phyloP scores from a whole-genome alignment of 1,140 invertebrate species.

The Cydia strobilella region DNA sequence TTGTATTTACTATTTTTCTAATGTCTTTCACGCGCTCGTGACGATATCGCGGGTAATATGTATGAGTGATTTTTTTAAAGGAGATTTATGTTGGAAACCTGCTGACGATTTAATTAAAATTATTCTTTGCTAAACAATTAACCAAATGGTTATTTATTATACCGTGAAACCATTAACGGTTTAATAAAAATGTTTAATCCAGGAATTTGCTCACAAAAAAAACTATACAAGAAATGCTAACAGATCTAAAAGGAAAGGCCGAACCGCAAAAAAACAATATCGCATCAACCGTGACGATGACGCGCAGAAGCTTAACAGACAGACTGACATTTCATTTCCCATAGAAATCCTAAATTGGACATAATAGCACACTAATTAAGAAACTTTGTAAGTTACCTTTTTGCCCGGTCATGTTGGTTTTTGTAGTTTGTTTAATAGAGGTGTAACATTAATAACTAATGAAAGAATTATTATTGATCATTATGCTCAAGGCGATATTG shows the following conservation, averaged over 20 bases:
- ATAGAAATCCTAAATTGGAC: constrained; percentile 12
- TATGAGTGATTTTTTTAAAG: too few species aligned
- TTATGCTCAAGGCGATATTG: constrained; percentile 19
- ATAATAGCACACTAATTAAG: constrained; percentile 28
- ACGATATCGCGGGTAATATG: too few species aligned
- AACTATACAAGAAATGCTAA: constrained; percentile 5
- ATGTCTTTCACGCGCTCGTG: too few species aligned
- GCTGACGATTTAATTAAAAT: too few species aligned
- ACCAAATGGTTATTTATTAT: too few species aligned
- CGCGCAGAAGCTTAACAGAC: constrained; percentile 23
- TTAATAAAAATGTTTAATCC: constrained; percentile 2
- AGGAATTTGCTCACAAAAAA: not conserved
- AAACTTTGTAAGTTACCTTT: constrained; percentile 15
- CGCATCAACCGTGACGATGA: constrained; percentile 21
- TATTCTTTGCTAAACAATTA: too few species aligned
- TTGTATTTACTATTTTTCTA: too few species aligned
- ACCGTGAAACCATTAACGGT: not conserved
- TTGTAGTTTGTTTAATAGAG: constrained; percentile 10
- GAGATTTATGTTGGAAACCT: too few species aligned
- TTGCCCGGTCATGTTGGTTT: constrained; percentile 25
- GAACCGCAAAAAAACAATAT: constrained; percentile 25
- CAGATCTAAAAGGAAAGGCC: not conserved
- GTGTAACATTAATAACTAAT: constrained; percentile 18
- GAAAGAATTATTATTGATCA: constrained; percentile 20
- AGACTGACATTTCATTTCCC: constrained; percentile 29